phyloP scores from a whole-genome alignment of 1,140 invertebrate species.

The Neodiprion fabricii region DNA sequence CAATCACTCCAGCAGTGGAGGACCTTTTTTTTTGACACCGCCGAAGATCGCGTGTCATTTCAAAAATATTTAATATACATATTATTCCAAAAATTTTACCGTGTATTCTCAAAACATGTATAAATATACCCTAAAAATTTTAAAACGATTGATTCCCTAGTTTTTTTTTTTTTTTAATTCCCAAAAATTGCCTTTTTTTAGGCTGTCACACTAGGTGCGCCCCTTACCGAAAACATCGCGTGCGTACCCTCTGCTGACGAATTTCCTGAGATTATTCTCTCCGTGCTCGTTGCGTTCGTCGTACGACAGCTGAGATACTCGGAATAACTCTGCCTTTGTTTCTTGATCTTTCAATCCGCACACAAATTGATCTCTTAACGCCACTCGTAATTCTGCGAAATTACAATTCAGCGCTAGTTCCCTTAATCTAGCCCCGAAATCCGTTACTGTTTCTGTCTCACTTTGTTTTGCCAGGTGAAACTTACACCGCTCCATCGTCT shows the following conservation, averaged over 20 bases:
- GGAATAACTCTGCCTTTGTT: slow-evolving; percentile 20
- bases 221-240: not conserved
- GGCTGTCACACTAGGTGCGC: not conserved
- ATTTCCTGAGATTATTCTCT: not conserved
- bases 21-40: no score
- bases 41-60: no score
- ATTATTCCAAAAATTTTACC: no score
- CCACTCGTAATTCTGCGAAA: slow-evolving; percentile 23
- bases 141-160: no score
- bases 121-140: no score
- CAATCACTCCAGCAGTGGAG: no score
- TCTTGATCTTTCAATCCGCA: slow-evolving; percentile 19
- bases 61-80: no score
- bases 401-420: slow-evolving; percentile 31
- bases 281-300: slow-evolving; percentile 14
- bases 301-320: slow-evolving; percentile 14
- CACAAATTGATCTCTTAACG: slow-evolving; percentile 21
- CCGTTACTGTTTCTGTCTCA: slow-evolving; percentile 32
- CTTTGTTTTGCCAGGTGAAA: slow-evolving; percentile 39
- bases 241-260: not conserved
- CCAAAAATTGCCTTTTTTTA: not conserved
- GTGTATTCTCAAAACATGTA: no score
- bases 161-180: not conserved
- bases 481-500: slow-evolving; percentile 41
- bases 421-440: slow-evolving; percentile 40